Conservation (phyloP, 92 coral and sea anemone species). For the Scolanthus callimorphus region DNA sequence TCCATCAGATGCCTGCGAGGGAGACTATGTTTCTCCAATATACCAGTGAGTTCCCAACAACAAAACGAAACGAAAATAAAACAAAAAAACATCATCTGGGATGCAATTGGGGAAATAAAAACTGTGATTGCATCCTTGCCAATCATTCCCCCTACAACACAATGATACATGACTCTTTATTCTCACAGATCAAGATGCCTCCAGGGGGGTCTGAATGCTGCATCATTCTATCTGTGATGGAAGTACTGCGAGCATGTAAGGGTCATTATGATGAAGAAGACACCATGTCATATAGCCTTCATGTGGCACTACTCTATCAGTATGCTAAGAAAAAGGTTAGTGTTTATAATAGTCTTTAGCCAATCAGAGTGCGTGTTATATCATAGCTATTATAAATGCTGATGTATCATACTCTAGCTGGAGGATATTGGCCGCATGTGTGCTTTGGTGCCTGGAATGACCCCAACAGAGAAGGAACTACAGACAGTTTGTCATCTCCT, state of each 20-base stretch:
- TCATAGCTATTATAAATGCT: neutral
- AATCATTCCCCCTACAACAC: neutral
- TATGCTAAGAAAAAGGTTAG: slow-evolving; percentile 90
- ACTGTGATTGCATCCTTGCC: too few relatives aligned
- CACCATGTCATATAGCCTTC: slow-evolving; percentile 63
- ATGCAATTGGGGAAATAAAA: too few relatives aligned
- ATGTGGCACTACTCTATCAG: slow-evolving; percentile 88
- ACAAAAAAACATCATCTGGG: too few relatives aligned
- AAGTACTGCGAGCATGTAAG: slow-evolving; percentile 72
- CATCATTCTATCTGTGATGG: slow-evolving; percentile 71
- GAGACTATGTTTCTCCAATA: too few relatives aligned
- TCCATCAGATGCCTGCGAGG: too few relatives aligned
- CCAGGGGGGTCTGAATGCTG: slow-evolving; percentile 85
- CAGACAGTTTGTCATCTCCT: slow-evolving; percentile 66
- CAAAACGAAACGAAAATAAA: too few relatives aligned
- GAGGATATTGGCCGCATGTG: slow-evolving; percentile 86
- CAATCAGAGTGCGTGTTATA: neutral
- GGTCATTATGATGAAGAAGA: slow-evolving; percentile 50
- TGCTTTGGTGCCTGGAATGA: slow-evolving; percentile 77
- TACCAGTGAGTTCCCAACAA: too few relatives aligned
- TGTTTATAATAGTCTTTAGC: neutral
- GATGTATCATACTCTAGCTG: slow-evolving; percentile 31
- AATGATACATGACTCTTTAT: too few relatives aligned
- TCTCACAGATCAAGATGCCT: slow-evolving; percentile 67
- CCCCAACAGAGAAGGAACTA: slow-evolving; percentile 66